Evolutionary conservation across 2,797 vertebrate genomes (phyloP), one percentile per base, ranked within the genome.

Genomic region (Diceros bicornis): DNA sequence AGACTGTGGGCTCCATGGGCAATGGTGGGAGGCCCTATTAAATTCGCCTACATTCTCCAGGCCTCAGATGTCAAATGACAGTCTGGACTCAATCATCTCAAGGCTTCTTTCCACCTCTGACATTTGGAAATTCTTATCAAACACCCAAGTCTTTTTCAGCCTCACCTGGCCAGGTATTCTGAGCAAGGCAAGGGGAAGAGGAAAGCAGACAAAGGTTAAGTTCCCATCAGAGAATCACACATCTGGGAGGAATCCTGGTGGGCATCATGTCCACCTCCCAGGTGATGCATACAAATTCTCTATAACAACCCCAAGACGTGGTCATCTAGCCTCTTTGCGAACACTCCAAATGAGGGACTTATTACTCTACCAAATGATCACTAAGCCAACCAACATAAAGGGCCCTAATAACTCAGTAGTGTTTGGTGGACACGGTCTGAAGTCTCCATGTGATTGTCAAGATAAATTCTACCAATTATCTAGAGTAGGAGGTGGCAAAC

Each of bases 371-470:
- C 10, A 7, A 10, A 4, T 7, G 7, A n/a, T 21, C 64, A 17
- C 55, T 17, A 8, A 59, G 47, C 9, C 21, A 18, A 50, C 12
- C n/a, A 23, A n/a, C 62, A 77, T 5, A 13, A 50, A 44, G 10
- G n/a, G 10, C 41, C 23, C 7, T 1, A 5, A 7, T 0, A 27
- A 59, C 37, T 29, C 5, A 21, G 9, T 2, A 41, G 59, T 4
- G 6, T 4, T 16, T 44, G 93, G n/a, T 9, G 57, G 75, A 27
- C 44, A 47, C 21, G n/a, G 41, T 20, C 23, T n/a, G 41, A 77
- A 62, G 81, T 25, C 55, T 77, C 29, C n/a, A 8, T 1, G 17
- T 10, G 71, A 37, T 8, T 4, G n/a, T 41, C 47, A n/a, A 64
- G 37, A 50, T 12, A 44, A 12, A 27, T 7, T 20, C 72, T 61